Evolutionary conservation across 2,113 vertebrate genomes (phyloP), one percentile per base, ranked within the genome.

Genomic region (Sinocyclocheilus rhinocerous): DNA sequence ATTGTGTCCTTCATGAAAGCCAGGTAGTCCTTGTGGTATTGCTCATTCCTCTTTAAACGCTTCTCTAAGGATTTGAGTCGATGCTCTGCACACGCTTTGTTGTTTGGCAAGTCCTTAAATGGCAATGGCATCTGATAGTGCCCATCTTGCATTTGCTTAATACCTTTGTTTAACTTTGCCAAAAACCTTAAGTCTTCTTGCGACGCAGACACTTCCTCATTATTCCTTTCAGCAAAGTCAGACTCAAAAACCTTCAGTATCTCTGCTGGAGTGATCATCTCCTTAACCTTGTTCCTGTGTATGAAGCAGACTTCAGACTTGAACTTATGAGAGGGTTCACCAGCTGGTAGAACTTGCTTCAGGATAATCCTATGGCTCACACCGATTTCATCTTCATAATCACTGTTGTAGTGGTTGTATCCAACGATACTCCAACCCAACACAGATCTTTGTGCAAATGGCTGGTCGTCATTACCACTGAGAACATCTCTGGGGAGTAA

Each of bases 251-350:
- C 57, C 18, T 84, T 86, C 15, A 86, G 0, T 42, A 75, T 45
- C 5, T 87, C 61, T 61, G 48, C 76, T 24, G 85, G 77, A 76
- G 70, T 36, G 12, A 82, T 63, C 13, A 89, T 61, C 29, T 89
- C 88, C 20, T 85, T 73, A 9, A 78, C 63, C 4, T 80, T 33
- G 39, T 55, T 80, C 48, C 50, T 50, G 50, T 8, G 29, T 2
- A 80, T 12, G 59, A 85, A 87, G 29, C 59, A 48, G 20, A 87
- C 80, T 59, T 89, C 65, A 69, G 73, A 76, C 76, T 76, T 86
- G 18, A 87, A 77, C 7, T 87, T 59, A 24, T 24, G 15, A 86
- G 48, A 69, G 2, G 52, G 55, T 61, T 59, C 10, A 13, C n/a
- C 33, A 26, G 33, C 59, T 70, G 36, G 33, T n/a, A 72, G 10